These are phyloP conservation scores for Myodes glareolus DNA, from an alignment of 2,113 vertebrate genomes.

Conservation along the genomic window DNA sequence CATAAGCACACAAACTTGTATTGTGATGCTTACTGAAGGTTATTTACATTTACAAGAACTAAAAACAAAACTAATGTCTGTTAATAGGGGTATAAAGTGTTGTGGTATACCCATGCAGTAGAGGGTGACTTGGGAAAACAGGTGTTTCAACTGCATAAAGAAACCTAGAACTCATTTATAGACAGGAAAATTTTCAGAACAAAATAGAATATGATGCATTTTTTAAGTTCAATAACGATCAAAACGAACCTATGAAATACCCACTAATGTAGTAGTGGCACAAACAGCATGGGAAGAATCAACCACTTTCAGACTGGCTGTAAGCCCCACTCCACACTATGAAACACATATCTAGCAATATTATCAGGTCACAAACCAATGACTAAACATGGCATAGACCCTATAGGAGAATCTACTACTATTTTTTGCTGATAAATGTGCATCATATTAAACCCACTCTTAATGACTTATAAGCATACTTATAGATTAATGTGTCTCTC, in stretches of 20 bases:
- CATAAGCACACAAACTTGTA: not conserved
- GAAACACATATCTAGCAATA: not conserved
- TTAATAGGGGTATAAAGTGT: not conserved
- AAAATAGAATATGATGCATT: not conserved
- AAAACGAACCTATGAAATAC: not conserved
- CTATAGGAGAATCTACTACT: not conserved
- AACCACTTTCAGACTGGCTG: not conserved
- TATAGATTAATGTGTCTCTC: not conserved
- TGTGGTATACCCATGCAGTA: not conserved
- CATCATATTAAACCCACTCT: not conserved
- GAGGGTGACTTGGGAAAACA: not conserved
- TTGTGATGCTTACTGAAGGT: not conserved
- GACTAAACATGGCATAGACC: not conserved
- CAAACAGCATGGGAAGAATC: not conserved
- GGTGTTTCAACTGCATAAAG: too few relatives aligned
- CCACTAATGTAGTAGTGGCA: not conserved
- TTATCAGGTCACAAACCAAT: not conserved
- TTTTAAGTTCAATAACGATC: not conserved
- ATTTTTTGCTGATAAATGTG: not conserved
- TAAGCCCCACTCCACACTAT: not conserved
- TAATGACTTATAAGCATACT: not conserved
- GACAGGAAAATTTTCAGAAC: not conserved
- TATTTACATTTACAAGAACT: conserved; percentile 6
- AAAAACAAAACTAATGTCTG: not conserved
- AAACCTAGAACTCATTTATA: not conserved